phyloP scores from a whole-genome alignment of 2,888 invertebrate genomes.

The Netelia inedita region DNA sequence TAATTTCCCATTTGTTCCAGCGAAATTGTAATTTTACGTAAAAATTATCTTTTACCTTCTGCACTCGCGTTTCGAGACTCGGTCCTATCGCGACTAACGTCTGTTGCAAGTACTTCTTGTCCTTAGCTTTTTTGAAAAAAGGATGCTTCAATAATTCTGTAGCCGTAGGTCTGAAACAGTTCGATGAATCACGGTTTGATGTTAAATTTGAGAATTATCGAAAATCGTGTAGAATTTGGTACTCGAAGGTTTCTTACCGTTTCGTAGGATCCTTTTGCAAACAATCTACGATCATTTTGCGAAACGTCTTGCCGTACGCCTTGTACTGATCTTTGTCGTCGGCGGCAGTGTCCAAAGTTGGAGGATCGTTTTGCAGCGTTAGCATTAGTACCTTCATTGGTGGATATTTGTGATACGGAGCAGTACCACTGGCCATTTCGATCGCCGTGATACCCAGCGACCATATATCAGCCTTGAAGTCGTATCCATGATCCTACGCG shows the following conservation, averaged over 20 bases:
- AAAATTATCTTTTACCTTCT: conserved; percentile 88
- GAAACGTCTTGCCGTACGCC: conserved; percentile 98
- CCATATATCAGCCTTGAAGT: conserved; percentile 99
- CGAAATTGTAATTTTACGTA: neutral
- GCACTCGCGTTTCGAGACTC: conserved; percentile 95
- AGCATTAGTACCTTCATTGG: conserved; percentile 99
- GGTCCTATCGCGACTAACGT: conserved; percentile 95
- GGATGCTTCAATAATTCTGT: conserved; percentile 98
- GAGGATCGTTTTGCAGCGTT: conserved; percentile 99
- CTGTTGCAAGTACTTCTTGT: conserved; percentile 94
- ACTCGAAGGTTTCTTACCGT: conserved; percentile 85
- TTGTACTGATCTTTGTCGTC: conserved; percentile 99
- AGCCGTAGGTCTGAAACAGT: conserved; percentile 92
- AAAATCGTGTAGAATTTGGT: neutral
- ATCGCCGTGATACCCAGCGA: conserved; percentile 98
- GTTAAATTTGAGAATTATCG: neutral
- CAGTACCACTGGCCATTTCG: conserved; percentile 99
- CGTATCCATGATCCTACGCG: conserved; percentile 96
- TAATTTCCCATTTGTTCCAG: neutral
- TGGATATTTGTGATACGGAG: conserved; percentile 99
- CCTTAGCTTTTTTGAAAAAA: conserved; percentile 99
- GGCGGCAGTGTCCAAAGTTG: conserved; percentile 96
- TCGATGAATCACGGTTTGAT: neutral
- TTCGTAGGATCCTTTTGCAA: conserved; percentile 98
- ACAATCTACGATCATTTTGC: conserved; percentile 98